phyloP scores from a whole-genome alignment of 2,113 vertebrate species.

The Cavia aperea region DNA sequence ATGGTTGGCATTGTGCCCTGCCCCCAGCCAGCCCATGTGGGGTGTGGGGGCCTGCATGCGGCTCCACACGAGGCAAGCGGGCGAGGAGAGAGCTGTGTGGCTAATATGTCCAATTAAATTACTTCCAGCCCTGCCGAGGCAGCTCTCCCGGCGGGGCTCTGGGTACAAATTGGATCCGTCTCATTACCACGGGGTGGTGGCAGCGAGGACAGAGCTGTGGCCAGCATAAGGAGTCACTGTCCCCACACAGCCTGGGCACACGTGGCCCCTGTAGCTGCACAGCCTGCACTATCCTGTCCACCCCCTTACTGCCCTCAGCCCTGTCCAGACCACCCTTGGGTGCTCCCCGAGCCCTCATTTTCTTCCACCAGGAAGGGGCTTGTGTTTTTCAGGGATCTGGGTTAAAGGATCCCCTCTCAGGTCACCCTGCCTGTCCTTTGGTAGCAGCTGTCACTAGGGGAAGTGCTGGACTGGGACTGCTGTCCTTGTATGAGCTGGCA shows the following conservation, averaged over 20 bases:
- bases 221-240: background rate
- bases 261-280: background rate
- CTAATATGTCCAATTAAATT: conserved; percentile 74
- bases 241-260: background rate
- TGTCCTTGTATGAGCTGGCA: background rate
- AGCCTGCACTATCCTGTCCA: background rate
- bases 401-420: background rate
- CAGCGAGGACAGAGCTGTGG: conserved; percentile 12
- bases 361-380: background rate
- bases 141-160: conserved; percentile 67
- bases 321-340: background rate
- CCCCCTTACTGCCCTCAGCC: no score
- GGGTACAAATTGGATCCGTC: conserved; percentile 72
- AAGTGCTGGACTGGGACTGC: background rate
- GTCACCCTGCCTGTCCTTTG: fast-evolving
- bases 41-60: background rate
- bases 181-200: conserved; percentile 66
- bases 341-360: background rate
- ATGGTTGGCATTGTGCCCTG: background rate
- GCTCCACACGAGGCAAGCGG: background rate
- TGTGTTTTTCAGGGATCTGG: background rate
- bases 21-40: background rate
- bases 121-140: conserved; percentile 62
- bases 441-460: background rate
- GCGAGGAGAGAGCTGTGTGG: conserved; percentile 55